Base-by-base conservation (phyloP, 2,797 vertebrate genomes). In the Lemur catta region DNA sequence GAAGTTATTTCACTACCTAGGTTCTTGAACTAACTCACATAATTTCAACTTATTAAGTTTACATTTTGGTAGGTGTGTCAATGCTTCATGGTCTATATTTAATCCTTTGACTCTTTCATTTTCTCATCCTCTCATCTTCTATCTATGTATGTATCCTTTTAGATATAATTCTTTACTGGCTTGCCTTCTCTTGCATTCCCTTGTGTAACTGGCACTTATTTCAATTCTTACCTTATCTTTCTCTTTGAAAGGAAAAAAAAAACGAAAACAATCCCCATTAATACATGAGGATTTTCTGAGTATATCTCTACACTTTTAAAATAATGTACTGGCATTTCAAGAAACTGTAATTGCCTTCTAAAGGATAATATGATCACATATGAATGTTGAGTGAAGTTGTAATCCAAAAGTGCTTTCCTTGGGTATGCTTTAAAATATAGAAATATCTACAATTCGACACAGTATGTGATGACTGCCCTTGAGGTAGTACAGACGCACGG, bases 21-120 rank as follows among this genome's bases (percentile, higher is more conserved):
- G 94, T 75, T 69, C 57, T 79, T 92, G 35, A 96, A 65, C n/a
- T 84, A 30, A 96, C 11, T 92, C 74, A 89, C 17, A 84, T 78
- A 91, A 92, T 84, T 89, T 86, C 76, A 97, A 82, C 46, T 95
- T 84, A 91, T 6, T 88, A 89, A 91, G 48, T 74, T 87, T 91
- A 46, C n/a, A 95, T 88, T 93, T 95, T 67, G 26, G 50, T 65
- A 89, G 48, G 20, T 78, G 9, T 85, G 14, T 90, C 18, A 90
- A 18, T 67, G 57, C 26, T 91, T 93, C 41, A 71, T 13, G 41
- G 48, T 80, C 57, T 90, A 43, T 55, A 91, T 69, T 87, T 91
- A 94, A 89, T 55, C 6, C 63, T 92, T 94, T 71, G 88, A 79
- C 38, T 91, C 46, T 90, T 92, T 93, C 46, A 72, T 72, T 82